A percentile compares a stretch with the other conserved stretches of the same genome.
phyloP scores from a whole-genome alignment of 2,113 vertebrate genomes.

The Ptychochromis oligacanthus region DNA sequence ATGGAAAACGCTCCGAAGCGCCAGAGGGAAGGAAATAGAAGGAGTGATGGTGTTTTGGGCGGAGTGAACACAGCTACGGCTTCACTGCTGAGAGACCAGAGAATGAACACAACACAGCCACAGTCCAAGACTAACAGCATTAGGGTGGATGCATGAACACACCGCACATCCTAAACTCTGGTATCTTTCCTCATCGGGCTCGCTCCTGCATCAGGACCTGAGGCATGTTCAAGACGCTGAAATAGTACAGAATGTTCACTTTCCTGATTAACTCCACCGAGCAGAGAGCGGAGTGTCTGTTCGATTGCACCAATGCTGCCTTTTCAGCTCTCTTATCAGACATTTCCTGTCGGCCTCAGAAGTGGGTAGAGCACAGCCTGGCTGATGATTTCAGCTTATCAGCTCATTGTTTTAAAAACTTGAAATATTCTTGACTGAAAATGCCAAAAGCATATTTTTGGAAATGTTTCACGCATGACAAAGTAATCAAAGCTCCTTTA shows the following conservation, averaged over 20 bases:
- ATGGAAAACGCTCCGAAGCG: conserved; percentile 14
- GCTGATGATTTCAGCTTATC: conserved; percentile 4
- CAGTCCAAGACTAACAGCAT: not conserved
- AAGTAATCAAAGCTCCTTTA: conserved; percentile 17
- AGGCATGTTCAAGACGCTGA: conserved; percentile 21
- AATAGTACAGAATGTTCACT: conserved; percentile 47
- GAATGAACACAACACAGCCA: not conserved
- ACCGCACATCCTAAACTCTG: conserved; percentile 34
- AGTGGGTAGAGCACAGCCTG: not conserved
- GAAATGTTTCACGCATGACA: conserved; percentile 29
- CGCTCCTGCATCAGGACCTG: conserved; percentile 49
- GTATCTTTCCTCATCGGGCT: conserved; percentile 43
- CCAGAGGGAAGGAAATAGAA: not conserved
- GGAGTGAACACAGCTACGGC: not conserved
- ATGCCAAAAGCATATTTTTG: conserved; percentile 23
- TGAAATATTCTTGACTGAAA: conserved; percentile 25
- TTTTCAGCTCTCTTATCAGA: conserved; percentile 60
- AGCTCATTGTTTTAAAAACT: conserved; percentile 17
- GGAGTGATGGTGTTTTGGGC: not conserved
- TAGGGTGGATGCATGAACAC: conserved; percentile 47
- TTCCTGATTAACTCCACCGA: conserved; percentile 34
- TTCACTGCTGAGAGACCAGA: conserved; percentile 11
- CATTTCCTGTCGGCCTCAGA: conserved; percentile 26
- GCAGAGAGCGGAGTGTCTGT: conserved; percentile 39
- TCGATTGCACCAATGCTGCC: conserved; percentile 68